phyloP scores from a whole-genome alignment of 2,888 invertebrate genomes.

The Saturnia pavonia region DNA sequence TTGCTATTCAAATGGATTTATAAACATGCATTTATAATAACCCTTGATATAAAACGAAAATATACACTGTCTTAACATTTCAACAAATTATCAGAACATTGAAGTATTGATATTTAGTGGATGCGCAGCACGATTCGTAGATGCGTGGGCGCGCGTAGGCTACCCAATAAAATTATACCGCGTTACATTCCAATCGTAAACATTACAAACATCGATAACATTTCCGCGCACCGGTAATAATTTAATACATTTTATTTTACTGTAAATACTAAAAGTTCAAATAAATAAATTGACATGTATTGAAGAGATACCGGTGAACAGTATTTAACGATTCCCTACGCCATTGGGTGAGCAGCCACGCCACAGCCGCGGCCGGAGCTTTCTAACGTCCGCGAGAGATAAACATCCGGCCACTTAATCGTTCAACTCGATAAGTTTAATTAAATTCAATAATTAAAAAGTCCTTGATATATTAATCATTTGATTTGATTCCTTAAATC shows the following conservation, averaged over 20 bases:
- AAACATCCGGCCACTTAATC: slow-evolving; percentile 68
- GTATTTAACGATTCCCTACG: slow-evolving; percentile 61
- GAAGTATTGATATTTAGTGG: slow-evolving; percentile 14
- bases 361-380: slow-evolving; percentile 54
- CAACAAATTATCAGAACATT: slow-evolving; percentile 2
- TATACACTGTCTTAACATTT: neutral
- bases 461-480: slow-evolving; percentile 16
- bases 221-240: slow-evolving; percentile 56
- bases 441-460: slow-evolving; percentile 29
- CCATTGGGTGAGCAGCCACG: slow-evolving; percentile 18
- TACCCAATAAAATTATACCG: slow-evolving; percentile 49
- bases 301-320: slow-evolving; percentile 31
- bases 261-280: slow-evolving; percentile 39
- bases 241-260: slow-evolving; percentile 57
- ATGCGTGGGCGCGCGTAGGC: slow-evolving; percentile 34
- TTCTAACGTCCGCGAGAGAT: slow-evolving; percentile 66
- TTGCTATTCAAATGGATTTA: neutral
- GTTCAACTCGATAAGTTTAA: slow-evolving; percentile 39
- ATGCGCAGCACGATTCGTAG: neutral
- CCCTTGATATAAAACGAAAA: neutral
- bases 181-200: slow-evolving; percentile 48
- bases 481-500: neutral
- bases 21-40: neutral
- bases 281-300: slow-evolving; percentile 67
- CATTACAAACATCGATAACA: slow-evolving; percentile 54